phyloP scores from a whole-genome alignment of 1,140 invertebrate genomes.

The Meloidogyne chitwoodi region DNA sequence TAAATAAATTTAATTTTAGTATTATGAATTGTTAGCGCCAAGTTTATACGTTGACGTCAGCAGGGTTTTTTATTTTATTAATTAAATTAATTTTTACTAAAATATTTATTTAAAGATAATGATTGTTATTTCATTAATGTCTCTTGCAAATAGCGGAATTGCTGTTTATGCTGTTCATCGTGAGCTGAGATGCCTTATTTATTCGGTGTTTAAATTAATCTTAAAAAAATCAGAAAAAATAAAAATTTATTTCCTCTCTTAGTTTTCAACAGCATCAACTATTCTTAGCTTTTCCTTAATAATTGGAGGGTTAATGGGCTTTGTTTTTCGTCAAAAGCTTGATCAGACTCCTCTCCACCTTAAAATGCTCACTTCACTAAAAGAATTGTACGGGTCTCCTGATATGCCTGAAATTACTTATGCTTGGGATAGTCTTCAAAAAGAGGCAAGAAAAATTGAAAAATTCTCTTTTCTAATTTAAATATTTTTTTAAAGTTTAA shows the following conservation, averaged over 20 bases:
- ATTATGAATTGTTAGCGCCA: slow-evolving; percentile 55
- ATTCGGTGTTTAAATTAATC: slow-evolving; percentile 44
- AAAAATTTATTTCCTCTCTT: background rate
- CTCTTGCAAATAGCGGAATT: slow-evolving; percentile 47
- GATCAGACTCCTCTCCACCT: slow-evolving; percentile 55
- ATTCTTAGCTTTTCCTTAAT: slow-evolving; percentile 57
- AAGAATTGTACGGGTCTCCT: slow-evolving; percentile 51
- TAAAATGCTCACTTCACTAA: slow-evolving; percentile 57
- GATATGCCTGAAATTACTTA: slow-evolving; percentile 50
- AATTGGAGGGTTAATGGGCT: slow-evolving; percentile 57
- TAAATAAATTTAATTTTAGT: slow-evolving; percentile 18
- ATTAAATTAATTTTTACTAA: background rate
- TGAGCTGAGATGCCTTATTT: slow-evolving; percentile 54
- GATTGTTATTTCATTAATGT: slow-evolving; percentile 50
- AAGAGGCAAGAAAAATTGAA: slow-evolving; percentile 37
- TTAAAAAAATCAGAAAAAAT: background rate
- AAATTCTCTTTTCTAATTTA: background rate
- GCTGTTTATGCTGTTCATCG: slow-evolving; percentile 48
- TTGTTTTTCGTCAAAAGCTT: slow-evolving; percentile 54
- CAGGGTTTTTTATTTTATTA: slow-evolving; percentile 16
- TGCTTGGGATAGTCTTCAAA: slow-evolving; percentile 56
- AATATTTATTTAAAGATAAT: slow-evolving; percentile 54
- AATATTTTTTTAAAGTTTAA: slow-evolving; percentile 42
- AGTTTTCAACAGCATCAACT: slow-evolving; percentile 51
- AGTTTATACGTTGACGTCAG: slow-evolving; percentile 56